Evolutionary conservation across 2,888 invertebrate genomes (phyloP).

Genomic region (Cosmia trapezina): DNA sequence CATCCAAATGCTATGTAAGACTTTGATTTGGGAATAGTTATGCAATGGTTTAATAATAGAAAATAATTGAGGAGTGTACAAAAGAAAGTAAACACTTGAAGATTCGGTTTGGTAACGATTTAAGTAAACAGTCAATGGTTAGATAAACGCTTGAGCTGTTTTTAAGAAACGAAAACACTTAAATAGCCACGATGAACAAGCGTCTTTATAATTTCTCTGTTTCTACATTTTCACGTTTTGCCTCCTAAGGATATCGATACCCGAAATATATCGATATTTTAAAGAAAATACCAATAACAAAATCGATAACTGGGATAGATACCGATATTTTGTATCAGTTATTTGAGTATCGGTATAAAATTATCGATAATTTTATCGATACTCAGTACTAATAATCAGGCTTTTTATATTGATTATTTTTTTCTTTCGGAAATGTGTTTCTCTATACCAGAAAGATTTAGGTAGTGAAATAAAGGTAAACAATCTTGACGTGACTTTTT

Average conservation of each 20-base stretch:
- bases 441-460: too few species aligned
- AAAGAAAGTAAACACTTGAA: conserved; percentile 46
- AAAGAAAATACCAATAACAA: too few species aligned
- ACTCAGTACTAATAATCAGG: too few species aligned
- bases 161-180: conserved; percentile 17
- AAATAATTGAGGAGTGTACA: conserved; percentile 51
- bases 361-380: too few species aligned
- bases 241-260: not conserved
- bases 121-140: conserved; percentile 21
- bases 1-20: conserved; percentile 47
- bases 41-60: conserved; percentile 51
- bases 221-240: conserved; percentile 1
- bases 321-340: too few species aligned
- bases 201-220: conserved; percentile 2
- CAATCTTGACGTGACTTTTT: too few species aligned
- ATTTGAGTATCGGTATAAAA: too few species aligned
- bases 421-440: too few species aligned
- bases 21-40: conserved; percentile 52
- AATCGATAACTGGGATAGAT: too few species aligned
- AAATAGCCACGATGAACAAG: conserved; percentile 1
- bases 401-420: too few species aligned
- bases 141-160: conserved; percentile 23
- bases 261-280: too few species aligned
- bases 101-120: conserved; percentile 40
- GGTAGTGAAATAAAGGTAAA: too few species aligned